Base-by-base conservation (phyloP, 2,888 invertebrate species). In the Papilio protenor region DNA sequence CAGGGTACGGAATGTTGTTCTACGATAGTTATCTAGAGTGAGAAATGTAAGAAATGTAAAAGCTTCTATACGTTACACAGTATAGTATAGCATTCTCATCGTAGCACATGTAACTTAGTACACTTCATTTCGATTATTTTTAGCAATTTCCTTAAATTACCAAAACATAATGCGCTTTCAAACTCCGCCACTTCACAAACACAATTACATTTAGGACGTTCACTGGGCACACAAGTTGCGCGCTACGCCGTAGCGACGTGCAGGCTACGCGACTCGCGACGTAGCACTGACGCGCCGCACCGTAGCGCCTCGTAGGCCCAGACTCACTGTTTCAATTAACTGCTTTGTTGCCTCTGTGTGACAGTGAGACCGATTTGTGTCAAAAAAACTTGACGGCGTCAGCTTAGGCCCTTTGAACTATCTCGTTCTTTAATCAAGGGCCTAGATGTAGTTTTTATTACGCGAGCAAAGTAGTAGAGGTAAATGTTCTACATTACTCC, bases 271-370 rank as follows among this genome's bases (percentile, higher is more conserved):
- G 92, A 85, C 91, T 92, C 85, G 86, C 88, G 85, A 85, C 92
- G 93, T 92, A 93, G 93, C 90, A 94, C 94, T 94, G 93, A 86
- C 92, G 91, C 88, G 87, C 83, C 85, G 85, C 87, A 87, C 86
- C 85, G 87, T 83, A 85, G 86, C 83, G 82, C 85, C 85, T 85
- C 84, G 84, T 78, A 78, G 78, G 78, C 76, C 76, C 73, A 52
- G 78, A 75, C 86, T 84, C 88, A 86, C 86, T 87, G 87, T 92
- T 92, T 91, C 92, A 93, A 93, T 94, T 92, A 93, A 91, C 91
- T 91, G 91, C 89, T 91, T 91, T 93, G 92, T 91, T 91, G 91
- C 90, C 83, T 89, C 86, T 85, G 84, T 87, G 87, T 88, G 87
- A 89, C 85, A 86, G 85, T 83, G 82, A 84, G 82, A 84, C 85